Conservation (phyloP, 2,113 vertebrate species). For the Pterocles burchelli region DNA sequence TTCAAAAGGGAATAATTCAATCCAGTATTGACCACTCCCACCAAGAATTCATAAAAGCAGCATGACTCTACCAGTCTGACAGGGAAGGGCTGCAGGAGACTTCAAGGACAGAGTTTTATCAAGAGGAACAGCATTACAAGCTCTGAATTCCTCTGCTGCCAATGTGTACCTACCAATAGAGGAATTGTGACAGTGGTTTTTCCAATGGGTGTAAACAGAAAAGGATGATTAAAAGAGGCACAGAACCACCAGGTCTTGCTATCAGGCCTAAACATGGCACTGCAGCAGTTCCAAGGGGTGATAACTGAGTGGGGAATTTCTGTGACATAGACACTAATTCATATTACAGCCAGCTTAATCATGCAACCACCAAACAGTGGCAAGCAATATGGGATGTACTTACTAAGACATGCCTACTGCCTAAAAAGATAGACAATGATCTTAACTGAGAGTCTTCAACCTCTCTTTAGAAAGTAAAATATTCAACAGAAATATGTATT, state of each 20-base stretch:
- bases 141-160: neutral
- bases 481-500: neutral
- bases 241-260: neutral
- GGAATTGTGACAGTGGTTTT: neutral
- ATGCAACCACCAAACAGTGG: neutral
- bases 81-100: neutral
- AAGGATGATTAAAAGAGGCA: neutral
- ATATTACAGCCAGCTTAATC: neutral
- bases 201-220: neutral
- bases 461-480: neutral
- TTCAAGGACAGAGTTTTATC: neutral
- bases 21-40: conserved; percentile 1
- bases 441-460: neutral
- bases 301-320: neutral
- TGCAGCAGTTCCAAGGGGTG: neutral
- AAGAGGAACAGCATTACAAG: neutral
- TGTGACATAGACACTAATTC: neutral
- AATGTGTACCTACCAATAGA: neutral
- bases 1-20: conserved; percentile 22
- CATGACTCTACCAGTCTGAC: neutral
- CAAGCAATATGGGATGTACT: neutral
- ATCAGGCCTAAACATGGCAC: neutral
- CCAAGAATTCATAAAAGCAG: neutral
- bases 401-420: neutral
- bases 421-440: neutral